Conservation (phyloP, 2,797 vertebrate genomes). For the Scomberomorus guttatus region DNA sequence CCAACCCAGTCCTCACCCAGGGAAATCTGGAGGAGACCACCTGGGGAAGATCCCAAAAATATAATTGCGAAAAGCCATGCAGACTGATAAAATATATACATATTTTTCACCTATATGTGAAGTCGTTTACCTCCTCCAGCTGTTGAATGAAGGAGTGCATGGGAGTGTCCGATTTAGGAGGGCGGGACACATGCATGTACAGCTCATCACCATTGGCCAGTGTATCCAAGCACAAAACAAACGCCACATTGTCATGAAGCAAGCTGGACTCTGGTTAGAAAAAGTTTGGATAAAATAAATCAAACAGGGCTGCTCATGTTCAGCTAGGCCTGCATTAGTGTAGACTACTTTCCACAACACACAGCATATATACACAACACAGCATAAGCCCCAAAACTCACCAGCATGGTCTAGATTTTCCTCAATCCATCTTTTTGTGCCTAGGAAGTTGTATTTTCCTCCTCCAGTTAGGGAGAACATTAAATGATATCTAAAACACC, state of each 20-base stretch:
- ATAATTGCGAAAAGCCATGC: neutral
- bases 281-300: conserved; percentile 5
- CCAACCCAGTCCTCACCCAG: conserved; percentile 82
- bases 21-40: conserved; percentile 84
- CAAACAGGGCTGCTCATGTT: neutral
- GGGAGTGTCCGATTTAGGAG: conserved; percentile 80
- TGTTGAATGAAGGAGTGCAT: conserved; percentile 81
- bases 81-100: neutral
- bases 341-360: neutral
- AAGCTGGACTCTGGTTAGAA: conserved; percentile 85
- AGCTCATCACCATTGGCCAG: conserved; percentile 84
- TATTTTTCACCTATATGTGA: neutral
- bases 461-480: conserved; percentile 88
- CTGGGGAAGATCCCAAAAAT: conserved; percentile 62
- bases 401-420: conserved; percentile 89
- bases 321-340: neutral
- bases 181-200: conserved; percentile 86
- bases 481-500: conserved; percentile 82
- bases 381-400: conserved; percentile 42
- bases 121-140: conserved; percentile 82
- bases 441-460: conserved; percentile 89
- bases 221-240: conserved; percentile 88
- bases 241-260: conserved; percentile 87
- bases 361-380: too few species aligned
- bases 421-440: conserved; percentile 89